Base-by-base conservation (phyloP, 2,797 vertebrate species). In the Eutrigla gurnardus region DNA sequence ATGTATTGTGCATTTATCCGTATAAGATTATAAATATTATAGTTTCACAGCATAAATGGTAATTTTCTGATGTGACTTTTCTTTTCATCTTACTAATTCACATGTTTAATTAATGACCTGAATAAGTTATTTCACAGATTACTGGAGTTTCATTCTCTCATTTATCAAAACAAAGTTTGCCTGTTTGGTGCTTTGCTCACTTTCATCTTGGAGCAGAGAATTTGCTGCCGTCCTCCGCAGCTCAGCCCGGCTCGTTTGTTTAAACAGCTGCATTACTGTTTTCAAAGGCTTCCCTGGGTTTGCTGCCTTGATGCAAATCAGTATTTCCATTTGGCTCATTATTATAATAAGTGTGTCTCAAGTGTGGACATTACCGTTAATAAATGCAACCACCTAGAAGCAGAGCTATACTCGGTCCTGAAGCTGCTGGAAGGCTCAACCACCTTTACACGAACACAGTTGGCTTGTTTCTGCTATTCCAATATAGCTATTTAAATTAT, bases 121-220 rank as follows among this genome's bases (percentile, higher is more conserved):
- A 61, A 82, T 77, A 84, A 75, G 77, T 86, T 82, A 87, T 86
- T 91, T 81, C 78, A 84, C 84, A 89, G 84, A 90, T 89, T 86
- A 85, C 63, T 67, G 73, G 70, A 66, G 74, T 86, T 81, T 73
- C 74, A 78, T 82, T 80, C 78, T 52, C 70, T 81, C 87, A 84
- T 89, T 90, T 88, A 89, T 88, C 85, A 87, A 80, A 79, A 64
- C 65, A 81, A 69, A 75, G 73, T 81, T 25, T 75, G 77, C 77
- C 79, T 75, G 63, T 84, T 76, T 77, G 64, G 37, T 75, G 49
- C 71, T 76, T 61, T 60, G 73, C 69, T 87, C 76, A 47, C 77
- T 90, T 86, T 88, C 82, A 82, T 89, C 82, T 84, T 32, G 0
- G 52, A 62, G 58, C 11, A 11, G 47, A 45, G 60, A n/a, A 46